These are phyloP conservation scores for Calephelis nemesis DNA, from an alignment of 1,140 invertebrate genomes.

Conservation along the genomic window DNA sequence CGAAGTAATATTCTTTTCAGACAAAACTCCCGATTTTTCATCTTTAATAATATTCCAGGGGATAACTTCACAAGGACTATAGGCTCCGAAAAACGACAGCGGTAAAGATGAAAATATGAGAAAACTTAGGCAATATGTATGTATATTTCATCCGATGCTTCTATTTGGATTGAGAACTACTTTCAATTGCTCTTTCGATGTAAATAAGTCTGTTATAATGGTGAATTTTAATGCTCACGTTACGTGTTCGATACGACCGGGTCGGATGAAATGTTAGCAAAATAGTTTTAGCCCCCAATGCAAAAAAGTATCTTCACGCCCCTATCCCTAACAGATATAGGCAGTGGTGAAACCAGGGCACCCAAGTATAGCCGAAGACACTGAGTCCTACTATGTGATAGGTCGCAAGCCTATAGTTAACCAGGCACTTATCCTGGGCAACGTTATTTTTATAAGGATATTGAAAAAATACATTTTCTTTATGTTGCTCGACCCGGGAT, in stretches of 20 bases:
- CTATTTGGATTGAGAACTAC: conserved; percentile 39
- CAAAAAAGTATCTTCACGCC: too few species aligned
- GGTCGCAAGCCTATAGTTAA: too few species aligned
- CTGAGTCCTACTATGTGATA: too few species aligned
- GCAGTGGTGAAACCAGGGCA: too few species aligned
- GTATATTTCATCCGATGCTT: conserved; percentile 43
- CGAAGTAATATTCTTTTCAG: conserved; percentile 4
- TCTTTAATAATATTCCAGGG: conserved; percentile 3
- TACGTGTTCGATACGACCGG: neutral
- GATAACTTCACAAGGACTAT: conserved; percentile 18
- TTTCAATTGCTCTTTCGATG: conserved; percentile 37
- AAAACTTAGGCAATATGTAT: conserved; percentile 45
- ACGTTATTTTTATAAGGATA: too few species aligned
- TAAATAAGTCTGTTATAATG: conserved; percentile 35
- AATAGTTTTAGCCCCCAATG: too few species aligned
- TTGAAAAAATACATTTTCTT: too few species aligned
- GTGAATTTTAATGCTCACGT: conserved; percentile 14
- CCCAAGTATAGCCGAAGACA: too few species aligned
- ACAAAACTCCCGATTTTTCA: conserved; percentile 15
- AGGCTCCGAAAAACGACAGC: conserved; percentile 20
- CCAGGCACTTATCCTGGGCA: too few species aligned
- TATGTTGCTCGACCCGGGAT: too few species aligned
- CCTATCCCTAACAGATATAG: too few species aligned
- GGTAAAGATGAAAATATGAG: conserved; percentile 38
- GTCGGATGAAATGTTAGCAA: too few species aligned